These are phyloP conservation scores for Alligator mississippiensis DNA, from an alignment of 2,113 vertebrate species.

Conservation along the genomic window DNA sequence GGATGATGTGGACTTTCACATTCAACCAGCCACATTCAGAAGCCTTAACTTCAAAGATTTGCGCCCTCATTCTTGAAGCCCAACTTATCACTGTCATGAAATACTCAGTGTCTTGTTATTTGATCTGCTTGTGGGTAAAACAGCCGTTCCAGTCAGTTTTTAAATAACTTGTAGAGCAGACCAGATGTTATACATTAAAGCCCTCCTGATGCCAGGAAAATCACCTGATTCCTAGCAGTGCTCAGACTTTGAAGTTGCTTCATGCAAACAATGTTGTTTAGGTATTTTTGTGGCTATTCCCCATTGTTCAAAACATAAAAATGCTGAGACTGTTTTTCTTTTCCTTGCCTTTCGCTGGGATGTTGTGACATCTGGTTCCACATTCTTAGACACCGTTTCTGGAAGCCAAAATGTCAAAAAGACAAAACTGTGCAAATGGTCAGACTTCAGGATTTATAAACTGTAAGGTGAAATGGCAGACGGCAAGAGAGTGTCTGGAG, in stretches of 20 bases:
- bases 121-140: neutral
- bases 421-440: conserved; percentile 12
- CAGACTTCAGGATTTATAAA: conserved; percentile 49
- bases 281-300: neutral
- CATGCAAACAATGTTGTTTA: neutral
- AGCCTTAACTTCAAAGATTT: neutral
- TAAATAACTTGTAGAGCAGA: neutral
- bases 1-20: accelerated
- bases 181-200: neutral
- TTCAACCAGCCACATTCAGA: neutral
- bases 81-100: neutral
- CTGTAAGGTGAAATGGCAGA: conserved; percentile 60
- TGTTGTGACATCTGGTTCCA: conserved; percentile 2
- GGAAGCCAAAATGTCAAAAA: conserved; percentile 49
- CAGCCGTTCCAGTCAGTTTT: neutral
- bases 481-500: conserved; percentile 40
- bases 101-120: neutral
- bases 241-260: neutral
- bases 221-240: neutral
- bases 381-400: conserved; percentile 44
- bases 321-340: neutral
- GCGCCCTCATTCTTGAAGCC: neutral
- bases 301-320: neutral
- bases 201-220: neutral
- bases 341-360: neutral